These are phyloP conservation scores for Altica lythri DNA, from an alignment of 2,888 invertebrate genomes.

Conservation along the genomic window DNA sequence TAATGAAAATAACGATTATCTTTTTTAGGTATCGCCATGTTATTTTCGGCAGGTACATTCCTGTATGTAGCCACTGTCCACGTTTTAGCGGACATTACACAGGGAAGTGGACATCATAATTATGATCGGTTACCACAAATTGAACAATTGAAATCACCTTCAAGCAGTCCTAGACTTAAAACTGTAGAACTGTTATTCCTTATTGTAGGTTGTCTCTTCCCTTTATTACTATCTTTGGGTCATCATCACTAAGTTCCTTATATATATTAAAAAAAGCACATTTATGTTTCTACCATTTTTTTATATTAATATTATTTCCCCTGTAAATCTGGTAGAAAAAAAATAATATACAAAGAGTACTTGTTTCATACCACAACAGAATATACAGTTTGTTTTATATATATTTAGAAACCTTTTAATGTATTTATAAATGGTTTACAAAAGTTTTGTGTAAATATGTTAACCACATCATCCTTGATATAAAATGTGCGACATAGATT, in stretches of 20 bases:
- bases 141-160: constrained; percentile 16
- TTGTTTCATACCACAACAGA: too few species aligned
- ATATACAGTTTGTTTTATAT: too few species aligned
- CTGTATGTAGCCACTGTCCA: constrained; percentile 98
- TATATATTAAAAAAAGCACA: background rate
- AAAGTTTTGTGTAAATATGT: too few species aligned
- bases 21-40: constrained; percentile 82
- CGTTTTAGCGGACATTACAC: constrained; percentile 92
- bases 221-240: constrained; percentile 87
- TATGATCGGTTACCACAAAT: constrained; percentile 23
- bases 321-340: too few species aligned
- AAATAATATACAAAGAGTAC: too few species aligned
- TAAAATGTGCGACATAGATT: too few species aligned
- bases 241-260: constrained; percentile 71
- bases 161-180: constrained; percentile 58
- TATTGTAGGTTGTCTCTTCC: constrained; percentile 85
- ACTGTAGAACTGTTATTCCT: constrained; percentile 81
- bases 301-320: background rate
- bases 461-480: too few species aligned
- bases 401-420: too few species aligned
- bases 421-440: too few species aligned
- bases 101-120: constrained; percentile 47
- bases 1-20: background rate
- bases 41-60: constrained; percentile 99
- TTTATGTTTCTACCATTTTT: background rate